Percentiles rank a stretch among this genome's conserved stretches.
phyloP scores from a whole-genome alignment of 2,113 vertebrate genomes.

The Petaurus breviceps region DNA sequence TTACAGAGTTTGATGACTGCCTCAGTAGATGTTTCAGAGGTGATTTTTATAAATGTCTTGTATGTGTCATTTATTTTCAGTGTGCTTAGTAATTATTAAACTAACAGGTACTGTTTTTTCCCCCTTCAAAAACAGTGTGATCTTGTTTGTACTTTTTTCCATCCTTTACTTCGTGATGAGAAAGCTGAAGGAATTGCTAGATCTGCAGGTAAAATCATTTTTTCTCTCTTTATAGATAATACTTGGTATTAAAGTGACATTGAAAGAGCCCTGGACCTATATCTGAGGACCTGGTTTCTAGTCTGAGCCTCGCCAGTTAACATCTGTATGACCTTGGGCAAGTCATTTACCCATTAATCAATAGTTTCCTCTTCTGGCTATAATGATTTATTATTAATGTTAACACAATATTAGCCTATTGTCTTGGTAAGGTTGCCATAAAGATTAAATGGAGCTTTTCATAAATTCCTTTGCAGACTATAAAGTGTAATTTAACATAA shows the following conservation, averaged over 20 bases:
- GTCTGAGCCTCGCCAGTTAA: background rate
- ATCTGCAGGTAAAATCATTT: constrained; percentile 84
- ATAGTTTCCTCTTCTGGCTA: background rate
- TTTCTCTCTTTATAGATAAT: constrained; percentile 37
- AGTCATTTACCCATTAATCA: background rate
- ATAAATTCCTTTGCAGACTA: background rate
- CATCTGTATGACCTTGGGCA: background rate
- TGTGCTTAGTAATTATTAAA: constrained; percentile 30
- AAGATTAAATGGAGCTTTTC: background rate
- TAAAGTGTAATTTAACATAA: background rate
- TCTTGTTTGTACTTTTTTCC: constrained; percentile 98
- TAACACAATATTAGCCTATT: background rate
- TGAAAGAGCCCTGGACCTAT: background rate
- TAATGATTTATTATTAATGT: background rate
- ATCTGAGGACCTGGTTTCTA: background rate
- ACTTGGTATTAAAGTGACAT: background rate
- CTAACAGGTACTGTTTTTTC: constrained; percentile 76
- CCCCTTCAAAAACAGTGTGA: constrained; percentile 89
- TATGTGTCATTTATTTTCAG: constrained; percentile 6
- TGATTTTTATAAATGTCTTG: constrained; percentile 77
- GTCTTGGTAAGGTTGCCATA: background rate
- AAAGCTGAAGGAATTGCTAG: constrained; percentile 93
- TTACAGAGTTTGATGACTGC: constrained; percentile 95
- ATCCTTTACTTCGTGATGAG: constrained; percentile 95
- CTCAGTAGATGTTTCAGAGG: constrained; percentile 94